Percentiles rank a stretch among this genome's conserved stretches.
These are phyloP conservation scores for Pycnonotus jocosus DNA, from an alignment of 2,113 vertebrate species.

Conservation along the genomic window DNA sequence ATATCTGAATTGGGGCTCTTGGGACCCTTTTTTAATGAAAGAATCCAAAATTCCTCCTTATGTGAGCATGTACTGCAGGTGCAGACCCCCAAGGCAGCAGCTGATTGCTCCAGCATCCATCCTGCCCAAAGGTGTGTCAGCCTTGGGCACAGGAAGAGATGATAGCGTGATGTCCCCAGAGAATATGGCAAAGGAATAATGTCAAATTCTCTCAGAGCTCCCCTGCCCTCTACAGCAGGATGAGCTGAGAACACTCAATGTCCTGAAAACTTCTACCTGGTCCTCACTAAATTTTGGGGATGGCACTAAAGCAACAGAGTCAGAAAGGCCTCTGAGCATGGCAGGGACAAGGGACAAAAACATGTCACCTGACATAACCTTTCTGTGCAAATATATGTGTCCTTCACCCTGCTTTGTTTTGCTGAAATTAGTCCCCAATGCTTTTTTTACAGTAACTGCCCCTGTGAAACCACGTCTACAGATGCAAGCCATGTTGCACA, in stretches of 20 bases:
- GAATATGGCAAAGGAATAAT: neutral
- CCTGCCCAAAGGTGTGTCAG: neutral
- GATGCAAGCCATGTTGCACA: neutral
- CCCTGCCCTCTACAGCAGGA: neutral
- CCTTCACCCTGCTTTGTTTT: neutral
- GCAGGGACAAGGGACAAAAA: neutral
- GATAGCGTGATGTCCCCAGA: accelerated
- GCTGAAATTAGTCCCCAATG: neutral
- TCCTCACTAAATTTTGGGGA: neutral
- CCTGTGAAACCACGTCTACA: neutral
- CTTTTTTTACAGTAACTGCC: accelerated
- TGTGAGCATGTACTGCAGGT: neutral
- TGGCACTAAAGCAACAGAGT: neutral
- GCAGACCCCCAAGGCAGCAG: neutral
- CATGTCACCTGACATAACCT: neutral
- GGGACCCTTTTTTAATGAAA: neutral
- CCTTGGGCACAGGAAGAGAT: neutral
- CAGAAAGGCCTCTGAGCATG: neutral
- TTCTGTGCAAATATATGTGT: neutral
- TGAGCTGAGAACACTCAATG: accelerated
- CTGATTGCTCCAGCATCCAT: neutral
- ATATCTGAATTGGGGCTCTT: neutral
- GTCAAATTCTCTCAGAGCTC: neutral
- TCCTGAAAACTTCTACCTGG: neutral
- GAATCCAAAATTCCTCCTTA: neutral